Base-by-base conservation (phyloP, 2,113 vertebrate species). In the Paramormyrops kingsleyae region DNA sequence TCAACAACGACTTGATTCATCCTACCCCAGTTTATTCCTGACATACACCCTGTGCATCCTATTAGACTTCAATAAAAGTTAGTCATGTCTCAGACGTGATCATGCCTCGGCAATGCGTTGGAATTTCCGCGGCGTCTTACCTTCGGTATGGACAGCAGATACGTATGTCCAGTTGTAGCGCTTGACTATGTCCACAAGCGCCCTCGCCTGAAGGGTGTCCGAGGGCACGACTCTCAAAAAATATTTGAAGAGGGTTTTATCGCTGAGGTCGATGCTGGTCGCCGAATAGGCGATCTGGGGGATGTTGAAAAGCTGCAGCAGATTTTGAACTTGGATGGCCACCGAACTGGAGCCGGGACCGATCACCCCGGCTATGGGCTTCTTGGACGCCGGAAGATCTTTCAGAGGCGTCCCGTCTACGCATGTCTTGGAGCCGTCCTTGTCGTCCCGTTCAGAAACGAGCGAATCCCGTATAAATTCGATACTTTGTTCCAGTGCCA, bases 121-220 rank as follows among this genome's bases (percentile, higher is more conserved):
- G 46, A 84, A 84, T 89, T 87, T 52, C 66, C 52, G 8, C 9
- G 49, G 24, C n/a, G 50, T 44, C 97, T 97, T 96, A 99, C 99
- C 99, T 96, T 99, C 99, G 0, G 99, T 99, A 95, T 99, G 98
- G 80, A 99, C 97, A 0, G 99, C 98, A 1, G 99, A 99, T 88
- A 99, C 98, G 84, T 99, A 99, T 90, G 99, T 99, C 99, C 99
- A 99, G 94, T 99, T 99, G 96, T 99, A 99, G 3, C 97, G 96
- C 91, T 99, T 98, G 90, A 99, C 98, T 59, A 99, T 99, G 91
- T 99, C 99, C 92, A 99, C 96, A 94, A 99, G 98, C 87, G 99
- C 99, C 91, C 97, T 96, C 52, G 99, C 98, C 94, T 99, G 99
- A 39, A 99, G 96, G 0, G 97, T 98, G 93, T 99, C 99, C 0